Evolutionary conservation across 1,140 invertebrate species (phyloP).

Genomic region (Bombus pascuorum): DNA sequence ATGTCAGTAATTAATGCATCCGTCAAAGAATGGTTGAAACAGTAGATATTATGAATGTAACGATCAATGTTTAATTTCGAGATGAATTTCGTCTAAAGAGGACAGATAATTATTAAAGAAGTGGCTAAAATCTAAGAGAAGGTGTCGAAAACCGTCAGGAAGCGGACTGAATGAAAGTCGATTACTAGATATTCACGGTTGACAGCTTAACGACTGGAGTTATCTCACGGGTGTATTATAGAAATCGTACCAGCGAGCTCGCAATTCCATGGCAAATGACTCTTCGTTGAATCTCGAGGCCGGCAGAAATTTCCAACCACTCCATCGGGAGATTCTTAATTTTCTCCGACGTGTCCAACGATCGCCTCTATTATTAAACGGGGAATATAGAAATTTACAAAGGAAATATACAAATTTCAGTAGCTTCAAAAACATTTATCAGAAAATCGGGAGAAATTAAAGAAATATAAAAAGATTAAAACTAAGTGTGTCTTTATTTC

Average conservation of each 20-base stretch:
- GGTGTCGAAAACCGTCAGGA: slow-evolving; percentile 33
- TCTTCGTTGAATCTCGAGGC: not conserved
- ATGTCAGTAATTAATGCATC: not conserved
- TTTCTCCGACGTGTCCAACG: not conserved
- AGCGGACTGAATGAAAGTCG: slow-evolving; percentile 32
- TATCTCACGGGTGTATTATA: slow-evolving; percentile 18
- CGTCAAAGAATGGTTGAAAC: not conserved
- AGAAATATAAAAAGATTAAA: not conserved
- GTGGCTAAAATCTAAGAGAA: not conserved
- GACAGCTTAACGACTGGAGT: slow-evolving; percentile 9
- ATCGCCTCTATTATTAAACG: too few relatives aligned
- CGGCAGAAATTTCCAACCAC: not conserved
- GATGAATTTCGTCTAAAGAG: not conserved
- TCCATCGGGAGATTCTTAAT: not conserved
- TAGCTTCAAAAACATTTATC: too few relatives aligned
- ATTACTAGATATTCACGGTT: slow-evolving; percentile 24
- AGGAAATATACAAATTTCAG: too few relatives aligned
- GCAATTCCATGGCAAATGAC: not conserved
- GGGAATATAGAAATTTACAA: too few relatives aligned
- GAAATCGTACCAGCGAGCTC: slow-evolving; percentile 13
- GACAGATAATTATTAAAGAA: not conserved
- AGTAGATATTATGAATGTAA: not conserved
- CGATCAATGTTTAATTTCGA: not conserved
- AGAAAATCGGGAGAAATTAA: not conserved
- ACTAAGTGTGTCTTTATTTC: too few relatives aligned